Base-by-base conservation (phyloP, 1,140 invertebrate genomes). In the Drosophila micromelanica region DNA sequence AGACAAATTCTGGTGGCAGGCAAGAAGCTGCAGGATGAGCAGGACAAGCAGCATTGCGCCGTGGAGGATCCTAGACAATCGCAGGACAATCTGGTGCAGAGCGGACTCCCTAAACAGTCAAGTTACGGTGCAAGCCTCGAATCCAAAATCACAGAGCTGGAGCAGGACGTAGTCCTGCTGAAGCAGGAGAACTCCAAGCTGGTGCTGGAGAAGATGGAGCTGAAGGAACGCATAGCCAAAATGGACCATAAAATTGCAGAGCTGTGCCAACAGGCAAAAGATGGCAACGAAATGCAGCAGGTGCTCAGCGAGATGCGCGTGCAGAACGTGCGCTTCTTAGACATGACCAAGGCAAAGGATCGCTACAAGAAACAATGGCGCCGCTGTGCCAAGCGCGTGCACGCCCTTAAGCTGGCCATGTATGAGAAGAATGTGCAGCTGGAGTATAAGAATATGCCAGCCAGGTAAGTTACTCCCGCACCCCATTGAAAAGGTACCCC, bases 351-450 rank as follows among this genome's bases (percentile, higher is more conserved):
- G 20, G 46, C 77, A 5, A 86, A 82, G 48, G 75, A 91, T n/a
- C 73, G 60, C 3, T 91, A 90, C 59, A 91, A 87, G 35, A 70
- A 69, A n/a, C 70, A 84, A 45, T 89, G 73, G 76, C 68, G 73
- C 0, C 73, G 72, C 13, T 65, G 61, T 40, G 65, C 69, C 2
- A 71, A 64, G 1, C 73, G 61, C 3, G 54, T 91, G 5, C 80
- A 86, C 17, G 51, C 37, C 7, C 62, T 91, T 0, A 79, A 86
- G n/a, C 3, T 86, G 46, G 63, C 63, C 8, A 67, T 86, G 43
- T 70, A 59, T 27, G 77, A 84, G 35, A 76, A 54, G 42, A 64
- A 15, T 13, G 15, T 73, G 4, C 37, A 65, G 5, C 9, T 11
- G 1, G 46, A 73, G 8, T 56, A 27, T 5, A 46, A 60, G 6